Evolutionary conservation across 2,888 invertebrate genomes (phyloP).

Genomic region (Agonopterix alstromeriana): DNA sequence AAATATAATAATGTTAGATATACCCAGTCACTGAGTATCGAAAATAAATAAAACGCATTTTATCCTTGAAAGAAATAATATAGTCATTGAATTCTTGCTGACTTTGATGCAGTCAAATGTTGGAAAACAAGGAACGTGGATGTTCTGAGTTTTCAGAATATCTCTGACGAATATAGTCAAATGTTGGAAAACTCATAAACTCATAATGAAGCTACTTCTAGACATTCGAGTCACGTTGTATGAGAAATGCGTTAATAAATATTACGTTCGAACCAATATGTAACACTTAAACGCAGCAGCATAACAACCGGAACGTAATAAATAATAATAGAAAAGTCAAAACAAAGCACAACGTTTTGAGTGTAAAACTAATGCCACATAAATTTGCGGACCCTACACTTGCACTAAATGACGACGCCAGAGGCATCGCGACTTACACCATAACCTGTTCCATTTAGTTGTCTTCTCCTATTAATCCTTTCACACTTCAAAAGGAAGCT

Average conservation of each 20-base stretch:
- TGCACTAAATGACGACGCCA: slow-evolving; percentile 41
- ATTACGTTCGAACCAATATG: background rate
- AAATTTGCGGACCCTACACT: slow-evolving; percentile 35
- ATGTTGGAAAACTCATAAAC: too few species aligned
- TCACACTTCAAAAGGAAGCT: slow-evolving; percentile 10
- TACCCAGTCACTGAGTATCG: too few species aligned
- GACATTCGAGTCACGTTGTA: too few species aligned
- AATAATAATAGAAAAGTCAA: slow-evolving; percentile 34
- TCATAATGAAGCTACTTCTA: too few species aligned
- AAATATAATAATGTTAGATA: too few species aligned
- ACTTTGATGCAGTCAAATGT: too few species aligned
- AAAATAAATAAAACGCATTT: too few species aligned
- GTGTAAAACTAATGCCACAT: slow-evolving; percentile 40
- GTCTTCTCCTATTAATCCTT: slow-evolving; percentile 22
- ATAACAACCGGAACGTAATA: slow-evolving; percentile 19
- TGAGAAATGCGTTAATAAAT: background rate
- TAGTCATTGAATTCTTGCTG: too few species aligned
- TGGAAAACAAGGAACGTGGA: too few species aligned
- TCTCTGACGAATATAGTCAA: too few species aligned
- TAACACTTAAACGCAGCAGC: background rate
- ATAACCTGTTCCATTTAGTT: slow-evolving; percentile 33
- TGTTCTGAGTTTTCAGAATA: too few species aligned
- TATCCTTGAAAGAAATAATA: too few species aligned
- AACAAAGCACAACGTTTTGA: slow-evolving; percentile 39
- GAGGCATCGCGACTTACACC: slow-evolving; percentile 25